phyloP scores from a whole-genome alignment of 2,797 vertebrate species.

The Scleropages formosus region DNA sequence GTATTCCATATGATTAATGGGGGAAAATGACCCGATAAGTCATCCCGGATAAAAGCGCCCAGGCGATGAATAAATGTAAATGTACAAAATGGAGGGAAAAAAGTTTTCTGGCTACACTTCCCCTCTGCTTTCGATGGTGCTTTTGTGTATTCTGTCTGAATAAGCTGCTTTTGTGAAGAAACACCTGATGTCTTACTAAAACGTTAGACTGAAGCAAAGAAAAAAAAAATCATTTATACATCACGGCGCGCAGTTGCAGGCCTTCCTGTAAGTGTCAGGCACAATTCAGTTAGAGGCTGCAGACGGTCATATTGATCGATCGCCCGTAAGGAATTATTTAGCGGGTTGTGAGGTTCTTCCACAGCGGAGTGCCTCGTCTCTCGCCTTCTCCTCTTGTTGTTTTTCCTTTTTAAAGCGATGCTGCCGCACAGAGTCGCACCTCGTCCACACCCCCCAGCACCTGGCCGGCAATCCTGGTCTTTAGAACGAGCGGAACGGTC shows the following conservation, averaged over 20 bases:
- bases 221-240: conserved; percentile 24
- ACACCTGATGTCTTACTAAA: conserved; percentile 23
- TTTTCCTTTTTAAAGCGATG: not conserved
- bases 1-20: conserved; percentile 18
- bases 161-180: no score
- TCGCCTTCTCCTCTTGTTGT: not conserved
- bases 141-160: conserved; percentile 5
- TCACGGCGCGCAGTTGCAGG: conserved; percentile 22
- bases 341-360: conserved; percentile 23
- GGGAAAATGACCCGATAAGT: not conserved
- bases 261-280: conserved; percentile 24
- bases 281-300: conserved; percentile 23
- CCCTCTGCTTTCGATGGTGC: not conserved
- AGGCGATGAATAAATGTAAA: not conserved
- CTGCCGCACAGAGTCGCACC: not conserved
- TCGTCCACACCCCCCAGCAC: no score
- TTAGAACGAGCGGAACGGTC: not conserved
- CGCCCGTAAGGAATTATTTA: conserved; percentile 30
- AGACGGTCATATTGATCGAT: conserved; percentile 32
- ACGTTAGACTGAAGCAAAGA: not conserved
- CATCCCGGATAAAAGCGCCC: not conserved
- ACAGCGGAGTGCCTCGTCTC: conserved; percentile 20
- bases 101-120: not conserved
- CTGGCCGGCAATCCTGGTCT: no score
- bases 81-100: not conserved